Evolutionary conservation across 2,113 vertebrate species (phyloP), one percentile per base, ranked within the genome.

Genomic region (Ascaphus truei): DNA sequence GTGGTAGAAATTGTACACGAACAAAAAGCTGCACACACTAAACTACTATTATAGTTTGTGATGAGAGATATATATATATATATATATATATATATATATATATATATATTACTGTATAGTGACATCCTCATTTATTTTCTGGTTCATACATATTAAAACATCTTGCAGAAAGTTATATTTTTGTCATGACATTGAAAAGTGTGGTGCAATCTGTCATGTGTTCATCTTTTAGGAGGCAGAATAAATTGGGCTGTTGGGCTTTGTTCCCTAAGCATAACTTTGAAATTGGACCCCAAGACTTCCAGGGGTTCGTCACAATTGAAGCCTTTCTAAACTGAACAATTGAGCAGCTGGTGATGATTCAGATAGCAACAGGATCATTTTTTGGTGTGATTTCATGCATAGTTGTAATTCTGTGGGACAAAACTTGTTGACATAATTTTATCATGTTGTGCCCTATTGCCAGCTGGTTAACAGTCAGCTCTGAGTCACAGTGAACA

Each of bases 351-450:
- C 23, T 36, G 10, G 11, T 12, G 23, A 25, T 62, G 60, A 25
- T 51, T 71, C 72, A 61, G 52, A n/a, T 62, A 20, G 16, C 18
- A 30, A 50, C 62, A 72, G 57, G 8, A 47, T 2, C 33, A 41
- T 45, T 43, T 22, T 33, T 45, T 18, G 1, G 61, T 12, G 3
- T 1, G 43, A 1, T 18, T 11, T n/a, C 34, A 45, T 59, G 29
- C 62, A 2, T 51, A 10, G n/a, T 16, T 52, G 29, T 63, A 33
- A 51, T 43, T 62, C 22, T 63, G 13, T 63, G 31, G 33, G 13
- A 33, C 56, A 58, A 20, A 58, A 36, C 33, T 1, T 11, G 36
- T 13, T 36, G 50, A 64, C 20, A 48, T 30, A n/a, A 29, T 62
- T 51, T n/a, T 51, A 64, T 64, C 31, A 52, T 34, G 36, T 8